phyloP scores from a whole-genome alignment of 2,888 invertebrate species.

The Drosophila subquinaria region DNA sequence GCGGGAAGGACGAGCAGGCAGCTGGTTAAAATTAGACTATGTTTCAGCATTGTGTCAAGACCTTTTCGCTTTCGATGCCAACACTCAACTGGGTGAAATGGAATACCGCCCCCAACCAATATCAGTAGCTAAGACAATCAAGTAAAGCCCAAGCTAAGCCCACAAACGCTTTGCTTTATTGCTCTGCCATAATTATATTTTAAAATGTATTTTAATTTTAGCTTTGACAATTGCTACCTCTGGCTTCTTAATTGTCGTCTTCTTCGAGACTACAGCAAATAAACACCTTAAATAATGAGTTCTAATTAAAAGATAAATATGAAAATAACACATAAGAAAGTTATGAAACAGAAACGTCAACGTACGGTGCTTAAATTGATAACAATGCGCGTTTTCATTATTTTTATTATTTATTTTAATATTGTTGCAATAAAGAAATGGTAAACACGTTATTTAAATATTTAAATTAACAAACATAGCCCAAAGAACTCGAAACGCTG shows the following conservation, averaged over 20 bases:
- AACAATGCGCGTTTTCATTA: constrained; percentile 36
- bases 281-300: constrained; percentile 34
- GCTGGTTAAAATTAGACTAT: constrained; percentile 41
- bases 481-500: neutral
- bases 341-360: constrained; percentile 34
- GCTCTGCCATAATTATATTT: constrained; percentile 5
- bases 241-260: constrained; percentile 14
- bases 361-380: constrained; percentile 15
- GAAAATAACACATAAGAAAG: constrained; percentile 5
- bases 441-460: neutral
- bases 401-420: constrained; percentile 19
- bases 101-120: constrained; percentile 54
- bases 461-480: neutral
- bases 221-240: constrained; percentile 2
- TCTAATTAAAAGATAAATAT: constrained; percentile 60
- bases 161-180: constrained; percentile 47
- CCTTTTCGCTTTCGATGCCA: constrained; percentile 47
- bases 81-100: constrained; percentile 57
- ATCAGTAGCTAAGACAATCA: constrained; percentile 33
- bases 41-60: constrained; percentile 47
- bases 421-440: constrained; percentile 22
- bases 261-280: no score
- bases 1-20: constrained; percentile 52
- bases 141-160: constrained; percentile 39
- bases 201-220: neutral